Base-by-base conservation (phyloP, 2,113 vertebrate genomes). In the Conger conger region DNA sequence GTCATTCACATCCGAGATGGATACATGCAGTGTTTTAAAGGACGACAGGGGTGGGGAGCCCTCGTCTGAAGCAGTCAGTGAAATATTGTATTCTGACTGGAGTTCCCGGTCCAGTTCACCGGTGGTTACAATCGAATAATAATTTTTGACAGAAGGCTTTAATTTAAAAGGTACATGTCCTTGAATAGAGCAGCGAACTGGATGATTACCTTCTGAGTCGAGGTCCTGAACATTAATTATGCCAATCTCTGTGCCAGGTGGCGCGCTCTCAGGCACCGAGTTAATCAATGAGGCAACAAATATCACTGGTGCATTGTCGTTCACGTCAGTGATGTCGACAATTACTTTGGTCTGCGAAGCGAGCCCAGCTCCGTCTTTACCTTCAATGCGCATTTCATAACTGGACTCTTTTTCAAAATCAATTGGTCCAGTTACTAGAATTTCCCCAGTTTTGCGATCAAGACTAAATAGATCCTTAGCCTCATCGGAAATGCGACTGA, bases 361-460 rank as follows among this genome's bases (percentile, higher is more conserved):
- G 13, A 94, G 86, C 16, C 89, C 91, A 38, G 91, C 87, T 8
- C 81, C 77, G 89, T 96, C 94, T 42, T 88, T 87, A 16, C 91
- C 94, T 90, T 94, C 88, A 17, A 95, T 82, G 79, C 89, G 88
- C 80, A 95, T 78, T 77, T 96, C 94, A 90, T 93, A 93, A 63
- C 85, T 82, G 3, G 79, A 82, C 0, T 36, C 80, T 0, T 89
- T 79, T 76, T 95, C 94, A 80, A 92, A 94, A 79, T 96, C 94
- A 30, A 94, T 88, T 53, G 40, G 37, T 76, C 87, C 88, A 45
- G 63, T 89, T 50, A 87, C 88, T 35, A 53, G 86, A 80, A 96
- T 90, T 81, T 93, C 90, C 23, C 94, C 95, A 0, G 91, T 94
- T 35, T 84, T 80, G 36, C 77, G 73, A 87, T 95, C 45, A 33